Base-by-base conservation (phyloP, 2,888 invertebrate species). In the Chouioia cunea region DNA sequence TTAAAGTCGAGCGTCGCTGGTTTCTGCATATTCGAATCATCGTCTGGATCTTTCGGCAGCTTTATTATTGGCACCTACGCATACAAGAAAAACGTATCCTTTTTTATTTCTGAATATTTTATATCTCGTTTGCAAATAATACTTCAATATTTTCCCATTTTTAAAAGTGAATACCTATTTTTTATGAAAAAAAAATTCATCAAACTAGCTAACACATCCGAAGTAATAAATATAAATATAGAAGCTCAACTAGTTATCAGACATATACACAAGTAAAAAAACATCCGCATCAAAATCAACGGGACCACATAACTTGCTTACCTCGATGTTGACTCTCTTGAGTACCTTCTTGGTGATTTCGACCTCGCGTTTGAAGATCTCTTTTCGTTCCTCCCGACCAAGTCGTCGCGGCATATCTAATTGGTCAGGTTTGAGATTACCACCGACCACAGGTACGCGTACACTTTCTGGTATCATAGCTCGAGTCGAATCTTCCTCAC, bases 371-470 rank as follows among this genome's bases (percentile, higher is more conserved):
- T 81, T 84, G 69, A 85, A 85, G 53, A 84, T 83, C 74, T 85
- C 85, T 66, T 85, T 85, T 20, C 85, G 77, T 62, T 85, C 85
- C 64, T 85, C 85, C 6, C 85, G 81, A 6, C 83, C 83, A 4
- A 77, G 79, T 65, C 84, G 77, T 59, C 84, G 76, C 0, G 85
- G 85, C 68, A 90, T 90, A 79, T 93, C 93, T 83, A 92, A 89
- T 58, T 91, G 89, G 81, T 93, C 93, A 0, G 93, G 93, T 79
- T 92, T 93, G 56, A 94, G 84, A 83, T 91, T 86, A 2, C 85
- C 85, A 22, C 79, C 82, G 62, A 88, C 86, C 52, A 85, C 83
- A 59, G 85, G 84, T 43, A 89, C 86, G 60, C 87, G 86, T 65
- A 90, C 89, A 64, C 90, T 90, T 79, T 91, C 91, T 1, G 91